A percentile compares a stretch with the other conserved stretches of the same genome.
phyloP scores from a whole-genome alignment of 2,888 invertebrate species.

The Salpingus planirostris region DNA sequence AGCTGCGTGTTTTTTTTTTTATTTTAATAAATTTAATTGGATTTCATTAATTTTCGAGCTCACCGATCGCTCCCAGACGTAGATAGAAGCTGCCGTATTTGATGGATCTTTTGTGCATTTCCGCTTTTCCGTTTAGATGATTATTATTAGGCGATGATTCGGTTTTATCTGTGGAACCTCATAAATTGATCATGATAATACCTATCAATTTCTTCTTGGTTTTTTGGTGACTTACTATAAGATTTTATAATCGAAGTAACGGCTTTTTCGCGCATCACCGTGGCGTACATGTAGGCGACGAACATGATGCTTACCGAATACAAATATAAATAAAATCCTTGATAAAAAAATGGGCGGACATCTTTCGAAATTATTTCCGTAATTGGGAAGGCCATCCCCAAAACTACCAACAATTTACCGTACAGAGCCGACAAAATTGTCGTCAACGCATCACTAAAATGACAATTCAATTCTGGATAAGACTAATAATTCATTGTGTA shows the following conservation, averaged over 20 bases:
- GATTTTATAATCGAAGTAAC: conserved; percentile 42
- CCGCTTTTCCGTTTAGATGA: no score
- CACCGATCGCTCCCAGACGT: conserved; percentile 75
- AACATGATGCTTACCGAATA: conserved; percentile 70
- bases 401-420: conserved; percentile 73
- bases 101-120: no score
- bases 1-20: conserved; percentile 56
- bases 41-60: no score
- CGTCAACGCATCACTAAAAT: conserved; percentile 57
- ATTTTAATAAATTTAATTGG: conserved; percentile 11
- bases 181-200: no score
- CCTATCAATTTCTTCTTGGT: no score
- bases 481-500: background rate
- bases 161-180: no score
- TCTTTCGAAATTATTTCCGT: conserved; percentile 75
- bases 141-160: background rate
- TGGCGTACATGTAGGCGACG: conserved; percentile 52
- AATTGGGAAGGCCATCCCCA: conserved; percentile 78
- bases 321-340: conserved; percentile 78
- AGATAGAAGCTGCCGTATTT: conserved; percentile 78
- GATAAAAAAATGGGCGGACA: conserved; percentile 65
- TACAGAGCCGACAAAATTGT: conserved; percentile 73
- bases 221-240: conserved; percentile 23
- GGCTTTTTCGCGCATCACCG: conserved; percentile 50
- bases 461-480: conserved; percentile 2